A percentile compares a stretch with the other conserved stretches of the same genome.
These are phyloP conservation scores for Ormyrus pomaceus DNA, from an alignment of 2,888 invertebrate species.

Conservation along the genomic window DNA sequence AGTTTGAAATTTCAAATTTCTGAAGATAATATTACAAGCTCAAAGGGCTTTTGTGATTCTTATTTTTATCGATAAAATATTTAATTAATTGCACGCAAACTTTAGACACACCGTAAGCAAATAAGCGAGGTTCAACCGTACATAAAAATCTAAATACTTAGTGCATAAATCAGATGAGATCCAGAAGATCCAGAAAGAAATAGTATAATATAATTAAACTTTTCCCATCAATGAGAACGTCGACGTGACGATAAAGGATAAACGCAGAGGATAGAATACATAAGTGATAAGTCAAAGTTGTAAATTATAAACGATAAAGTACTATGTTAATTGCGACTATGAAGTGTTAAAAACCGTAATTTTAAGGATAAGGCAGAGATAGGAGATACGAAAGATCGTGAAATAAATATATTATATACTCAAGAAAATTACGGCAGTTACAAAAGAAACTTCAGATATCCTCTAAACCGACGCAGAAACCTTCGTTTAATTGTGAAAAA, in stretches of 20 bases:
- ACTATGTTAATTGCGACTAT: conserved; percentile 39
- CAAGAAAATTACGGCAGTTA: conserved; percentile 29
- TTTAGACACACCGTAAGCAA: background rate
- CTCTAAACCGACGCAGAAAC: too few species aligned
- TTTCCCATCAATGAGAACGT: background rate
- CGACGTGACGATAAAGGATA: background rate
- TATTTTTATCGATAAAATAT: too few species aligned
- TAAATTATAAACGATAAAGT: conserved; percentile 39
- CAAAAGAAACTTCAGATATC: background rate
- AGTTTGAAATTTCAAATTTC: too few species aligned
- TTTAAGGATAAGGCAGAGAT: conserved; percentile 12
- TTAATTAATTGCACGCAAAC: too few species aligned
- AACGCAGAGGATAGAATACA: background rate
- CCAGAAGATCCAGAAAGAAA: background rate
- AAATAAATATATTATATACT: conserved; percentile 40
- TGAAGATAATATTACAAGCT: too few species aligned
- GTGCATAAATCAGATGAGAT: background rate
- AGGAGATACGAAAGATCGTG: conserved; percentile 1
- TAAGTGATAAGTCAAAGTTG: conserved; percentile 37
- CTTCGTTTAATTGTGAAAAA: too few species aligned
- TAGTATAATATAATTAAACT: background rate
- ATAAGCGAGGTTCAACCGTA: conserved; percentile 8
- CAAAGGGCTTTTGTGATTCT: too few species aligned
- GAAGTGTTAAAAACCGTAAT: conserved; percentile 37
- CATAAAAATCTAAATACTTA: conserved; percentile 9